These are phyloP conservation scores for Ceratosolen fusciceps DNA, from an alignment of 1,140 invertebrate species.

Conservation along the genomic window DNA sequence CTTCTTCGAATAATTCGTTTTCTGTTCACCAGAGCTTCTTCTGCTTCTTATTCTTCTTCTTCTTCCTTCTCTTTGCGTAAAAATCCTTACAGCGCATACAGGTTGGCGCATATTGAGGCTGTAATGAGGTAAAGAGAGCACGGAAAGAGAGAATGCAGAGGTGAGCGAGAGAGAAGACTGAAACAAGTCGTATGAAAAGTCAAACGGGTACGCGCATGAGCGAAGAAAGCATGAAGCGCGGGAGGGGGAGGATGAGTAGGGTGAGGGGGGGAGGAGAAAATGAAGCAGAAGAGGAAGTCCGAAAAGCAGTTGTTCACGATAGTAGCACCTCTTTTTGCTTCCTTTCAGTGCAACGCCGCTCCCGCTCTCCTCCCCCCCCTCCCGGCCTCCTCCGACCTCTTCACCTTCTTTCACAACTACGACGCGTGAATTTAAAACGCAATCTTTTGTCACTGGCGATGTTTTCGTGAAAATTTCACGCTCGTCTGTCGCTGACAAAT, in stretches of 20 bases:
- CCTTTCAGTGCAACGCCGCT: conserved; percentile 16
- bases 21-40: no score
- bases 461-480: conserved; percentile 24
- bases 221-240: neutral
- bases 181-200: conserved; percentile 32
- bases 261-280: neutral
- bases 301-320: neutral
- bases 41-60: no score
- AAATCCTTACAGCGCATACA: neutral
- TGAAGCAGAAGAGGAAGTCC: neutral
- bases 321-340: neutral
- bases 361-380: no score
- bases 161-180: neutral
- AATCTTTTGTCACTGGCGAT: conserved; percentile 8
- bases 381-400: neutral
- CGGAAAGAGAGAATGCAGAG: neutral
- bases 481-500: neutral
- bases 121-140: conserved; percentile 36
- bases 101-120: neutral
- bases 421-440: neutral
- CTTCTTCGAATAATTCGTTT: no score
- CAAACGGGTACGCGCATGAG: neutral
- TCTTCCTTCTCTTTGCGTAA: no score
- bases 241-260: neutral
- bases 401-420: neutral